These are phyloP conservation scores for Polietes domitor DNA, from an alignment of 2,888 invertebrate species.

Conservation along the genomic window DNA sequence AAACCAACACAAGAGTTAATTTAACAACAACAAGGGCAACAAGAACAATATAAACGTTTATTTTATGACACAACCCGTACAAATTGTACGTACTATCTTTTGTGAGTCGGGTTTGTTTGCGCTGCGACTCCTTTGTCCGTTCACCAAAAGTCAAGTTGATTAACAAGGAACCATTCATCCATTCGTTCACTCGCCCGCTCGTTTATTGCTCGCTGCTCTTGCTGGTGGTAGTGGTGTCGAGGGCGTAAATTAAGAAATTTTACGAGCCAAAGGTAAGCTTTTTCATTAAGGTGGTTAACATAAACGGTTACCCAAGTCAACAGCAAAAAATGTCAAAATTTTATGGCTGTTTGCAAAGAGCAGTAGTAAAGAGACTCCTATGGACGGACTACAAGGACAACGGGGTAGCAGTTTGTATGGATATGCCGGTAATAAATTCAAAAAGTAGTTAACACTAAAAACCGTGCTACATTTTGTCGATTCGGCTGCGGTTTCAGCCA, in stretches of 20 bases:
- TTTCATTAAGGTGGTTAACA: slow-evolving; percentile 34
- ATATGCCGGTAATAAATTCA: slow-evolving; percentile 10
- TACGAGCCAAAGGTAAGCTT: slow-evolving; percentile 42
- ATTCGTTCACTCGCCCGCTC: not conserved
- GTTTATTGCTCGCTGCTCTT: not conserved
- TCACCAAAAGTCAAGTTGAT: slow-evolving; percentile 38
- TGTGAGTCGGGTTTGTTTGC: not conserved
- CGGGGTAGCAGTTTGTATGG: not conserved
- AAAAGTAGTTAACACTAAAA: slow-evolving; percentile 6
- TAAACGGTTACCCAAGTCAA: slow-evolving; percentile 12
- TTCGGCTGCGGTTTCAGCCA: not conserved
- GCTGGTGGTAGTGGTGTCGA: not conserved
- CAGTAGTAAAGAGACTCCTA: slow-evolving; percentile 16
- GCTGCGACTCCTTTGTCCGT: slow-evolving; percentile 5
- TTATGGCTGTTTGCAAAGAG: slow-evolving; percentile 41
- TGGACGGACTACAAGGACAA: not conserved
- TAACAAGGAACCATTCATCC: slow-evolving; percentile 44
- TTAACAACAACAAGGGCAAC: slow-evolving; percentile 33
- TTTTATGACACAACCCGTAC: slow-evolving; percentile 44
- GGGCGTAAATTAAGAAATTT: slow-evolving; percentile 53
- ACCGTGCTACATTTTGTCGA: not conserved
- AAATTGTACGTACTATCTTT: slow-evolving; percentile 21
- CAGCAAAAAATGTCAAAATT: slow-evolving; percentile 40
- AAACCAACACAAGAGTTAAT: slow-evolving; percentile 25
- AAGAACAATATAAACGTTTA: slow-evolving; percentile 27